phyloP scores from a whole-genome alignment of 2,888 invertebrate genomes.

The Abrostola tripartita region DNA sequence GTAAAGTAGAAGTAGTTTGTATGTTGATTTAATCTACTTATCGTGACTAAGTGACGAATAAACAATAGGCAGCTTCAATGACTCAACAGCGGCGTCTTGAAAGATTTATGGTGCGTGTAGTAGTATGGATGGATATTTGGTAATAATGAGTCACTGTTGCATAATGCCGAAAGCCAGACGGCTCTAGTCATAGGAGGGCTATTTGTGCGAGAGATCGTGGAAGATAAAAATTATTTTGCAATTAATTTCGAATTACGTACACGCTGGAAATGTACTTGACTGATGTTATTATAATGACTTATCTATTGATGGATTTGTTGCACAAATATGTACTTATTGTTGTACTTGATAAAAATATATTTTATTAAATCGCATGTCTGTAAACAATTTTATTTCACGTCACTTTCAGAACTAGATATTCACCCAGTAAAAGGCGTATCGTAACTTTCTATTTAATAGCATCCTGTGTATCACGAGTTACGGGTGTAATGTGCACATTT shows the following conservation, averaged over 20 bases:
- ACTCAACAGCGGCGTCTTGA: constrained; percentile 65
- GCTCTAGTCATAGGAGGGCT: constrained; percentile 61
- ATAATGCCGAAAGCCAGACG: constrained; percentile 66
- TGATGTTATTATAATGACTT: constrained; percentile 6
- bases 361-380: constrained; percentile 23
- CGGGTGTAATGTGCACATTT: constrained; percentile 46
- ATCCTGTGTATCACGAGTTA: constrained; percentile 46
- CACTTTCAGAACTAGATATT: constrained; percentile 43
- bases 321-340: not conserved
- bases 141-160: constrained; percentile 75
- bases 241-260: constrained; percentile 66
- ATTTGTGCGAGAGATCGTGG: constrained; percentile 57
- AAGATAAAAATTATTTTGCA: constrained; percentile 60
- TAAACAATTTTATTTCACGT: constrained; percentile 41
- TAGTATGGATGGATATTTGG: constrained; percentile 67
- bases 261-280: constrained; percentile 45
- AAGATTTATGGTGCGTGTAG: constrained; percentile 57
- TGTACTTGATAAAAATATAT: not conserved
- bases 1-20: constrained; percentile 40
- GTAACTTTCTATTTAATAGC: constrained; percentile 56
- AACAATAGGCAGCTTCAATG: constrained; percentile 67
- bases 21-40: constrained; percentile 47
- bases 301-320: not conserved
- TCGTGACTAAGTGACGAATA: constrained; percentile 68
- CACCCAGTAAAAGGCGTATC: constrained; percentile 42